Base-by-base conservation (phyloP, 2,113 vertebrate species). In the Melanerpes formicivorus region DNA sequence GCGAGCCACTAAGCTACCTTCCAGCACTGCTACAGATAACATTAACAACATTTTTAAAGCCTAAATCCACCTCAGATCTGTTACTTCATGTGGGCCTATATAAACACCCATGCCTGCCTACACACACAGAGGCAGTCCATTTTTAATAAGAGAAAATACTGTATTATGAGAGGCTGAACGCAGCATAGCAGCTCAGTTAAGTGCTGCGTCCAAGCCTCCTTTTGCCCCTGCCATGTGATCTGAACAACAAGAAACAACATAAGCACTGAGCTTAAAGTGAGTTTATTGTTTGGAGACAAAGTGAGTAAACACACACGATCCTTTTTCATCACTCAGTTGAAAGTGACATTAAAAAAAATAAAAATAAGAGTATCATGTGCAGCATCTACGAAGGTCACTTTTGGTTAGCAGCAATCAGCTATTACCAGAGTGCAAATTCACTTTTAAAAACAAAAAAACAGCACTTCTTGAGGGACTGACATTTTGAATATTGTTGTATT, bases 261-360 rank as follows among this genome's bases (percentile, higher is more conserved):
- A 69, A 74, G 76, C 88, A 80, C 42, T 37, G 21, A 83, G 82
- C 80, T 89, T 72, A 80, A 56, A 71, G 48, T 16, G 59, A 42
- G 83, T 91, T 94, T 93, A 78, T 69, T 71, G 85, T 85, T n/a
- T 83, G 64, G 91, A 93, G 90, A 93, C 90, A 83, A 87, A 83
- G 21, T 60, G 72, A 37, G 11, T 93, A 95, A 95, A 93, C 72
- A 87, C 5, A 74, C 16, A 93, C 27, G 44, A 37, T 52, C 52
- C 26, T 73, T 74, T 83, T 56, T 27, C 46, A 71, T 59, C 32
- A 18, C 60, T 67, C 30, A 71, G 50, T 2, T 82, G 56, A 84
- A 77, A 85, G 60, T 30, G 52, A 50, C 42, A 79, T 19, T 3
- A 62, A 48, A 75, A 83, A 91, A 91, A 70, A 72, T 13, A 52